Evolutionary conservation across 2,888 invertebrate genomes (phyloP), one percentile per base, ranked within the genome.

Genomic region (Drosophila fungiperda): DNA sequence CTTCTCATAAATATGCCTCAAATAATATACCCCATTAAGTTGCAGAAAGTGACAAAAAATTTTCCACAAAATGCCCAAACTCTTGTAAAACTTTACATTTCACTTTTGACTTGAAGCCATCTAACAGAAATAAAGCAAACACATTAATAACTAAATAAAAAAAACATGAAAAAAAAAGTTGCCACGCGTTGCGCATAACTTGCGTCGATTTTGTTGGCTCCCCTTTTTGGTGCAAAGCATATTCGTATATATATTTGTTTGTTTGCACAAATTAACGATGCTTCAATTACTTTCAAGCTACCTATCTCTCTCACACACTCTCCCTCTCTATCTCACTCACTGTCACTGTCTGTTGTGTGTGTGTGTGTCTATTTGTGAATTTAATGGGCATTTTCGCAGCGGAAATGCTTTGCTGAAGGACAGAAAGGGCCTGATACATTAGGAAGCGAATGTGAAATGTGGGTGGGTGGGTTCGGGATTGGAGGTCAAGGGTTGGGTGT

Each of bases 221-320:
- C 59, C 17, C 11, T 50, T 54, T 66, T 80, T 36, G 36, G 55
- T 59, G 49, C 64, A 40, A 65, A 64, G 52, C 60, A 67, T 72
- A 70, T 70, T 76, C 50, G 55, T 72, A 23, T 38, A 38, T 8
- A 35, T 35, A 35, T 17, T 68, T 63, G 54, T 75, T 85, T 85
- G 88, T 85, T 85, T 87, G 85, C 88, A 85, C 88, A 87, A 83
- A 85, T 85, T 87, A 85, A 87, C 82, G 88, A 79, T 80, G 86
- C 85, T 85, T 72, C 68, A 79, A 75, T 73, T 77, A 52, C 66
- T 63, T 73, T 73, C 60, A 73, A 42, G 64, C 23, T 17, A 35
- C 49, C 45, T 26, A 40, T 68, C 68, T 48, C 66, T 73, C n/a
- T 12, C 40, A 2, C 36, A 8, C 38, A 17, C 68, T 59, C 69